Evolutionary conservation across 2,797 vertebrate species (phyloP), one percentile per base, ranked within the genome.

Genomic region (Ataeniobius toweri): DNA sequence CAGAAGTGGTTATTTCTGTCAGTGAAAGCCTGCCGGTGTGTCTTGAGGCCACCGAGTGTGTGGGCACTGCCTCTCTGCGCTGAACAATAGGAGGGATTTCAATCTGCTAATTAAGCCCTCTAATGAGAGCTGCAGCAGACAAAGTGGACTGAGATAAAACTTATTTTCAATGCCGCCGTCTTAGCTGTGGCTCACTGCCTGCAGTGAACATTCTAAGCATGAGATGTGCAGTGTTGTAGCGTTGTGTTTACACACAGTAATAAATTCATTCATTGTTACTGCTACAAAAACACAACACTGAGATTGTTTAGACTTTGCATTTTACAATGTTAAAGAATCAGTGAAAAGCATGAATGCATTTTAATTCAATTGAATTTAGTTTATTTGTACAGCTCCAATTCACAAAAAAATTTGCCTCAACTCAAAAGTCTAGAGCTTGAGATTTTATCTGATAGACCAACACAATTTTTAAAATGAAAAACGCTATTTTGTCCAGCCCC

Each of bases 81-180:
- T 5, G 41, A 87, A 90, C 88, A 90, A 89, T 79, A 56, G 85
- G 59, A 76, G 83, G 71, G 80, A 86, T 89, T 89, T 89, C 75
- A 78, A 83, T 74, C 82, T 83, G 83, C 84, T 87, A 85, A 91
- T 91, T 78, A 88, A 85, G 82, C 63, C 70, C 73, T 84, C 78
- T 51, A 75, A 85, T 83, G 74, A 83, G 83, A 84, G 84, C 80
- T 69, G 14, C 76, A 74, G 75, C 78, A 80, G 81, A 86, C 63
- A 69, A 68, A 51, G 65, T 58, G 73, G 50, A 53, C 75, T 77
- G 31, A 78, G 73, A 58, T 46, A 3, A 63, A 63, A 73, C 44
- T 65, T n/a, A 59, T 58, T 18, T 71, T 58, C 7, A 9, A 68
- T 65, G 22, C 74, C 70, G 12, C 18, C 0, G 6, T 77, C 76